Percentiles rank a stretch among this genome's conserved stretches.
Evolutionary conservation across 2,113 vertebrate species (phyloP).

Genomic region (Fregata magnificens): DNA sequence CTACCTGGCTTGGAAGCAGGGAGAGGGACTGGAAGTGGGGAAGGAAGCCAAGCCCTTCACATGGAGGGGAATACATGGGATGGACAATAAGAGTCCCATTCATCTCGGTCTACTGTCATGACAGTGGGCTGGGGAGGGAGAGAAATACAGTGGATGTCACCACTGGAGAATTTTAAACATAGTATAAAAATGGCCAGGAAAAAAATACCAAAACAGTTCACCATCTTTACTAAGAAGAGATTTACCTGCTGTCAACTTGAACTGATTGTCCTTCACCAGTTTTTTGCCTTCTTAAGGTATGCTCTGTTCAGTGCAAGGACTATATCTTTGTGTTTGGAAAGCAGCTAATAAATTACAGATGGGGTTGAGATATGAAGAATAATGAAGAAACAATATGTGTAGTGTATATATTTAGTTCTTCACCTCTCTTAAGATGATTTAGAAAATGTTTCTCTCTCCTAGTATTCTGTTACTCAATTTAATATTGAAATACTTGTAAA

Average conservation of each 20-base stretch:
- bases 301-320: background rate
- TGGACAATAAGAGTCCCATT: background rate
- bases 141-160: background rate
- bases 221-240: background rate
- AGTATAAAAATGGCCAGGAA: background rate
- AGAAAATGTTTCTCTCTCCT: background rate
- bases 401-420: background rate
- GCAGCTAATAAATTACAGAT: background rate
- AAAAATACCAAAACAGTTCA: background rate
- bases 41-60: background rate
- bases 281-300: background rate
- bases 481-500: background rate
- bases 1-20: background rate
- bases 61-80: accelerated
- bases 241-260: background rate
- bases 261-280: background rate
- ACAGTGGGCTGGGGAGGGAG: background rate
- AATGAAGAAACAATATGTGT: background rate
- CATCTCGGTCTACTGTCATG: background rate
- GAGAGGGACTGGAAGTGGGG: background rate
- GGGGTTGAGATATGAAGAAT: background rate
- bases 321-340: background rate
- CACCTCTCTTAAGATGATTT: background rate
- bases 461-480: background rate
- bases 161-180: background rate